Conservation (phyloP, 2,888 invertebrate genomes). For the Dryobotodes eremita region DNA sequence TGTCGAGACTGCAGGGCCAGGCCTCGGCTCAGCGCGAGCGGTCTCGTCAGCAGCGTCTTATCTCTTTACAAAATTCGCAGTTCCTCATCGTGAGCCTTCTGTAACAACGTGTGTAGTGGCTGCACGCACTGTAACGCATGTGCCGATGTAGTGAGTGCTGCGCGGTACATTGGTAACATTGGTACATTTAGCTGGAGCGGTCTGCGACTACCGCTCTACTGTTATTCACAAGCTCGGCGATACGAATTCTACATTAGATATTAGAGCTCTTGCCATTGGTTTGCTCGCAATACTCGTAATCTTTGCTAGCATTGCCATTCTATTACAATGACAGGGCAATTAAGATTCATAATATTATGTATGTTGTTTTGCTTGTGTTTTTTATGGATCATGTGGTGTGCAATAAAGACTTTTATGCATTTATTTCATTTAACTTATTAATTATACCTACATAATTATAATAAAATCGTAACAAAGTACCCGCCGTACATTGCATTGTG, state of each 20-base stretch:
- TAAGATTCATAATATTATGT: not conserved
- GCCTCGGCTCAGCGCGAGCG: too few relatives aligned
- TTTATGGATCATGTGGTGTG: too few relatives aligned
- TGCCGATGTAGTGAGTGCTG: not conserved
- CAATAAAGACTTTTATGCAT: too few relatives aligned
- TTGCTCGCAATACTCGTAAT: not conserved
- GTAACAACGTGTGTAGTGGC: not conserved
- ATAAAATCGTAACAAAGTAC: too few relatives aligned
- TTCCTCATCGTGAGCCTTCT: constrained; percentile 25
- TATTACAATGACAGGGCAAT: not conserved
- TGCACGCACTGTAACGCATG: not conserved
- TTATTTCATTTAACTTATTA: too few relatives aligned
- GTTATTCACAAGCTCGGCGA: not conserved
- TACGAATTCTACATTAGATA: not conserved
- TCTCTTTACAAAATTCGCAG: too few relatives aligned
- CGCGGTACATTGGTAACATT: constrained; percentile 21
- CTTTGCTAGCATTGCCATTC: not conserved
- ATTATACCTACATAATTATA: too few relatives aligned
- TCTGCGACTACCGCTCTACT: not conserved
- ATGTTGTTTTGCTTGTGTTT: too few relatives aligned
- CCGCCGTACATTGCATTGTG: too few relatives aligned
- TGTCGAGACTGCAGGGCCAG: too few relatives aligned
- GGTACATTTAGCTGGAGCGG: not conserved
- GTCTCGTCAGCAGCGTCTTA: too few relatives aligned
- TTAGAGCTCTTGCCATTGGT: not conserved